These are phyloP conservation scores for Thunnus maccoyii DNA, from an alignment of 2,113 vertebrate genomes.

Conservation along the genomic window DNA sequence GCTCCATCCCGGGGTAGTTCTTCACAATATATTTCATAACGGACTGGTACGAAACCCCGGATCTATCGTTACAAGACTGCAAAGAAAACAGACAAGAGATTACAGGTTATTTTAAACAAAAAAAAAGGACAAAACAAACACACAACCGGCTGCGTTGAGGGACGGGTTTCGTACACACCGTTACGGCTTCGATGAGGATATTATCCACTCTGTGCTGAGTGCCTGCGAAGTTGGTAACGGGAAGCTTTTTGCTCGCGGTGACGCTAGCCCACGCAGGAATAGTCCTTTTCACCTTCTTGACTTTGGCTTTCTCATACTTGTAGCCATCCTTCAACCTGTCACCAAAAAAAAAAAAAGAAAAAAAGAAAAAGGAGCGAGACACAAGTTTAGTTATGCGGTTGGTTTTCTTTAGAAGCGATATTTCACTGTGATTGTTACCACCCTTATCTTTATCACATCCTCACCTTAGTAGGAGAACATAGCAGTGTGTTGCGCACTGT, in stretches of 20 bases:
- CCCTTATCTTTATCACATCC: conserved; percentile 78
- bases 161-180: conserved; percentile 78
- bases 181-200: conserved; percentile 94
- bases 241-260: conserved; percentile 90
- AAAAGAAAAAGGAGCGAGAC: conserved; percentile 28
- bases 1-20: conserved; percentile 94
- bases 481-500: conserved; percentile 84
- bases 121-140: background rate
- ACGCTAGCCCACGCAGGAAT: conserved; percentile 97
- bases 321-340: conserved; percentile 92
- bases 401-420: conserved; percentile 69
- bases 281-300: conserved; percentile 96
- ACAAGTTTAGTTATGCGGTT: conserved; percentile 60
- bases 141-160: background rate
- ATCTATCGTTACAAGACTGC: conserved; percentile 92
- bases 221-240: conserved; percentile 90
- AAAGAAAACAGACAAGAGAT: conserved; percentile 10
- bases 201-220: conserved; percentile 95
- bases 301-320: conserved; percentile 90
- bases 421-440: conserved; percentile 82
- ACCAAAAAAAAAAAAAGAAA: conserved; percentile 9
- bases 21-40: conserved; percentile 94
- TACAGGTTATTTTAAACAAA: background rate
- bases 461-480: conserved; percentile 84
- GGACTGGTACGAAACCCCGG: conserved; percentile 91